A percentile compares a stretch with the other conserved stretches of the same genome.
phyloP scores from a whole-genome alignment of 2,113 vertebrate species.

The Donacobius atricapilla region DNA sequence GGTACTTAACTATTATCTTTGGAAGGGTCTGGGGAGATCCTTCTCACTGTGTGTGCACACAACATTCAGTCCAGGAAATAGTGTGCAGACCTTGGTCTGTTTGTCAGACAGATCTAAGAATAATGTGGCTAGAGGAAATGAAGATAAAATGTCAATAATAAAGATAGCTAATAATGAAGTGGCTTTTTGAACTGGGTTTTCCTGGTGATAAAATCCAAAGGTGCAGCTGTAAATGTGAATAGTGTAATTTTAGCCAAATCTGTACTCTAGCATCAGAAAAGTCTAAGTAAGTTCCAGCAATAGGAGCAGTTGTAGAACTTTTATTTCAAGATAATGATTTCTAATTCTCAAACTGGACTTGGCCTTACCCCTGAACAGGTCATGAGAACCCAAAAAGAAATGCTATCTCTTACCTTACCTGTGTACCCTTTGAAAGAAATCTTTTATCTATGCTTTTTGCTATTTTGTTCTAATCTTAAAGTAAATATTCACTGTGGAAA shows the following conservation, averaged over 20 bases:
- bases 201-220: neutral
- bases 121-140: neutral
- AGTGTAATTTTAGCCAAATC: neutral
- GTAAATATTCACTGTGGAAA: no score
- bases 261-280: neutral
- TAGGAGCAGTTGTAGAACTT: neutral
- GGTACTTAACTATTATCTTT: rapidly evolving
- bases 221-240: neutral
- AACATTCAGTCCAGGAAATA: neutral
- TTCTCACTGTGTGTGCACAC: neutral
- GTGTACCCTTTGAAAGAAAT: neutral
- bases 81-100: neutral
- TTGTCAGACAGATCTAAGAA: neutral
- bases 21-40: neutral
- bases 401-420: neutral
- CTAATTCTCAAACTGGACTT: neutral
- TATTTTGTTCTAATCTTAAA: no score
- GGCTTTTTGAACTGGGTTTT: neutral
- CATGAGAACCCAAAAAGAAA: neutral
- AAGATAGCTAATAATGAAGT: neutral
- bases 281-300: neutral
- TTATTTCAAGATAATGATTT: neutral
- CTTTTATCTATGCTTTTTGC: no score
- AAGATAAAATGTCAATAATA: neutral
- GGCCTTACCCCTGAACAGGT: neutral